Percentiles rank a stretch among this genome's conserved stretches.
Evolutionary conservation across 2,113 vertebrate species (phyloP).

Genomic region (Toxostoma redivivum): DNA sequence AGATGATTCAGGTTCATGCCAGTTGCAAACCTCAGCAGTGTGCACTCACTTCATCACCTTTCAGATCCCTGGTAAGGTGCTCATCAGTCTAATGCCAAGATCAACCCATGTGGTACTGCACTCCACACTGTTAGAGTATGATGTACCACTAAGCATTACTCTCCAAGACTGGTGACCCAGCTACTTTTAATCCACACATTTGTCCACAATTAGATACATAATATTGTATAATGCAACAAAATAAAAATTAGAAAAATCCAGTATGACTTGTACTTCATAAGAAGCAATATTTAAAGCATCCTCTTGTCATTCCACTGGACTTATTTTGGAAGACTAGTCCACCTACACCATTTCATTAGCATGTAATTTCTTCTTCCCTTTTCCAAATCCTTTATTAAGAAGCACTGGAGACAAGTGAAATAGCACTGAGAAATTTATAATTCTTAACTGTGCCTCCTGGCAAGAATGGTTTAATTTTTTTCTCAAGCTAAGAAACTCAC

Average conservation of each 20-base stretch:
- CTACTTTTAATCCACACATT: neutral
- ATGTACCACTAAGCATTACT: neutral
- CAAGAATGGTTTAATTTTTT: neutral
- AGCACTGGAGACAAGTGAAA: neutral
- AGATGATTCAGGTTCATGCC: neutral
- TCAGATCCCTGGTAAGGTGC: neutral
- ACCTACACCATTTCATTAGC: neutral
- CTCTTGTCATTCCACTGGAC: neutral
- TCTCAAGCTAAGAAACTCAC: slow-evolving; percentile 67
- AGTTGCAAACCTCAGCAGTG: neutral
- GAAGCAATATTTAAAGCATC: neutral
- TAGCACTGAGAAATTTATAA: neutral
- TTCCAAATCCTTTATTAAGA: neutral
- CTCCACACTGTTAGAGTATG: neutral
- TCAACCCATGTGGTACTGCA: neutral
- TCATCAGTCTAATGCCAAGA: neutral
- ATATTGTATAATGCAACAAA: neutral
- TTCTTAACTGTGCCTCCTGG: neutral
- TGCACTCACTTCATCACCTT: neutral
- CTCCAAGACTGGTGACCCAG: neutral
- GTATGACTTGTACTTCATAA: neutral
- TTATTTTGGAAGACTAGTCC: neutral
- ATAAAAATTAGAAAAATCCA: neutral
- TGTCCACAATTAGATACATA: neutral
- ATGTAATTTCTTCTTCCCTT: neutral